Evolutionary conservation across 1,140 invertebrate species (phyloP).

Genomic region (Sipha flava): DNA sequence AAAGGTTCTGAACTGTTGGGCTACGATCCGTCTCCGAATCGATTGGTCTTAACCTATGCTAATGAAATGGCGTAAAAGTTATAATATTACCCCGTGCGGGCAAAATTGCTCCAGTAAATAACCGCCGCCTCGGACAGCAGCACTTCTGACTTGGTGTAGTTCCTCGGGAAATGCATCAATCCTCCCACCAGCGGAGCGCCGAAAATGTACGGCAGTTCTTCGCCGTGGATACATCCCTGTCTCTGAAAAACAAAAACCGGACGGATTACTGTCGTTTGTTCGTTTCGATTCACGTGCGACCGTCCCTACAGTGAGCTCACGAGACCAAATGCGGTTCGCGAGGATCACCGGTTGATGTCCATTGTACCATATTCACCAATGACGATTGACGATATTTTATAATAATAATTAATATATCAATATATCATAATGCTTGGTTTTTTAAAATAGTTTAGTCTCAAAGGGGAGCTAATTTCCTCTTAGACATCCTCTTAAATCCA

Average conservation of each 20-base stretch:
- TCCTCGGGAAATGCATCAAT: slow-evolving; percentile 65
- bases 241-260: slow-evolving; percentile 48
- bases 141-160: slow-evolving; percentile 83
- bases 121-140: slow-evolving; percentile 86
- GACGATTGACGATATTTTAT: too few species aligned
- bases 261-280: background rate
- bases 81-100: slow-evolving; percentile 82
- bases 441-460: too few species aligned
- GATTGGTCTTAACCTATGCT: background rate
- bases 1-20: background rate
- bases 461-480: too few species aligned
- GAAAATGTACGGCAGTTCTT: slow-evolving; percentile 86
- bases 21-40: too few species aligned
- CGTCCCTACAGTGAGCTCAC: too few species aligned
- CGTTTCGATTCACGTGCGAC: too few species aligned
- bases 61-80: slow-evolving; percentile 32
- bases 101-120: slow-evolving; percentile 94
- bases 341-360: too few species aligned
- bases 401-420: too few species aligned
- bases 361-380: too few species aligned
- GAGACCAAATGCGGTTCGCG: too few species aligned
- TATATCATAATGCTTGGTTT: too few species aligned
- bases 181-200: slow-evolving; percentile 71
- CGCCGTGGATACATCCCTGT: slow-evolving; percentile 81
- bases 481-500: too few species aligned